Conservation (phyloP, 2,888 invertebrate genomes). For the Perdita meconis region DNA sequence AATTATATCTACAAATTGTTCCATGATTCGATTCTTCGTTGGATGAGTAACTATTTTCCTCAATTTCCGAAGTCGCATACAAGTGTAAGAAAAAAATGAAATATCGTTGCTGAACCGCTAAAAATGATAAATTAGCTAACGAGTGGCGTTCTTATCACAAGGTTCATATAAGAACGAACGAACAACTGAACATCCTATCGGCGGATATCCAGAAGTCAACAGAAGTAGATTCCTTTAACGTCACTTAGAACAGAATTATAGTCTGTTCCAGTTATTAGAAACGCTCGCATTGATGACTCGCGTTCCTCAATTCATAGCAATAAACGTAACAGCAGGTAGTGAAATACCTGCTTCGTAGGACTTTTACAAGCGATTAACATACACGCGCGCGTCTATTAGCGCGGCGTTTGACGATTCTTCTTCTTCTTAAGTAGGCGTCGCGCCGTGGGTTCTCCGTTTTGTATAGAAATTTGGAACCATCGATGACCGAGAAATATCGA, state of each 20-base stretch:
- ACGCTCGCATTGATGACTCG: no score
- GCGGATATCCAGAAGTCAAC: constrained; percentile 9
- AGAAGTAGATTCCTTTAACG: constrained; percentile 1
- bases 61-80: no score
- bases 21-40: not conserved
- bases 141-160: constrained; percentile 27
- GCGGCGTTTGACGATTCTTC: not conserved
- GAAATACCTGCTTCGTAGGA: constrained; percentile 36
- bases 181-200: constrained; percentile 37
- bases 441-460: not conserved
- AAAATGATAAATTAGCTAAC: constrained; percentile 34
- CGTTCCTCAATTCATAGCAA: constrained; percentile 20
- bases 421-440: constrained; percentile 2
- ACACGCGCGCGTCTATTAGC: not conserved
- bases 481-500: constrained; percentile 1
- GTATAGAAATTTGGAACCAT: constrained; percentile 9
- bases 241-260: no score
- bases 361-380: not conserved
- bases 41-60: not conserved
- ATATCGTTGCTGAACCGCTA: constrained; percentile 12
- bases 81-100: not conserved
- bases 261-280: no score
- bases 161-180: not conserved
- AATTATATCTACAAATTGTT: no score
- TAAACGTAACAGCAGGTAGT: constrained; percentile 27